Base-by-base conservation (phyloP, 2,888 invertebrate species). In the Ochropleura plecta region DNA sequence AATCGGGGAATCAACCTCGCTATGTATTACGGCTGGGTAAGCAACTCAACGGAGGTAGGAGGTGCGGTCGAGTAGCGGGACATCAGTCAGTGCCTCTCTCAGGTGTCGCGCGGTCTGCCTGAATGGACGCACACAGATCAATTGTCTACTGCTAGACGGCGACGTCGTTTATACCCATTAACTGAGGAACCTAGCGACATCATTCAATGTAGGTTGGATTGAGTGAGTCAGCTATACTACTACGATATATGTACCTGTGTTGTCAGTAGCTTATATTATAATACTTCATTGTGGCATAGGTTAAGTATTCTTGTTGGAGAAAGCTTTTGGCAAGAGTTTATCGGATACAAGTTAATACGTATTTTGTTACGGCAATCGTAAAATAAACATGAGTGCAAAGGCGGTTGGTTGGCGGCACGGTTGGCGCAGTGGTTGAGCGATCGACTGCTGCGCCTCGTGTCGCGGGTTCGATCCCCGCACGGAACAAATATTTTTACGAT, bases 21-120 rank as follows among this genome's bases (percentile, higher is more conserved):
- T 7, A 42, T 4, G 16, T 59, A 59, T 40, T n/a, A 14, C n/a
- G 14, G 44, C 62, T 44, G 42, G n/a, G n/a, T 44, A 62, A n/a
- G n/a, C 12, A n/a, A 85, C 87, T 88, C 79, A 73, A 63, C 81
- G 82, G 81, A 84, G 80, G 81, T 78, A 81, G 83, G 84, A 83
- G 82, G 78, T 71, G 79, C 75, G 64, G 86, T 70, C 20, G 49
- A 85, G 83, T 85, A 86, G 88, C 87, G 82, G 66, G 77, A 59
- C 73, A 85, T 84, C 83, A 70, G 70, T 86, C 83, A 86, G 69
- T 81, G 76, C 70, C 77, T 65, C 66, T 69, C 70, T 76, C 86
- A 81, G 79, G 82, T 78, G 74, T 72, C 84, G 68, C 67, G 64
- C 20, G 49, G 79, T 49, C 67, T 51, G 67, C 70, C 40, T 68